phyloP scores from a whole-genome alignment of 2,113 vertebrate species.

The Protomyctophum bolini region DNA sequence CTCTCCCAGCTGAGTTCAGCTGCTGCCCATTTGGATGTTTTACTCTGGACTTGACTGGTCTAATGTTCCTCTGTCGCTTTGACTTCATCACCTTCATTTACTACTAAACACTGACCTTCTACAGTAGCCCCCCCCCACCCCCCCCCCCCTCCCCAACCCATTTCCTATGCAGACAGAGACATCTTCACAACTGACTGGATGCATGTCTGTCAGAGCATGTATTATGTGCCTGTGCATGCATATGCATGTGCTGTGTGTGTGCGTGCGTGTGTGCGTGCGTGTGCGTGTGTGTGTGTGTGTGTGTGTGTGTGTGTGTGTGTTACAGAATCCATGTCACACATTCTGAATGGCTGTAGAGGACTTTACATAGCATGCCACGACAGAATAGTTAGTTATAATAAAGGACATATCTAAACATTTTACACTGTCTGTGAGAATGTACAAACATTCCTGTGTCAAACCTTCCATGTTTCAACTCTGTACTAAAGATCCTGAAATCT shows the following conservation, averaged over 20 bases:
- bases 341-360: too few relatives aligned
- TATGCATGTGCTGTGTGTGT: background rate
- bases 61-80: slow-evolving; percentile 45
- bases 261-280: background rate
- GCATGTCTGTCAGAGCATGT: slow-evolving; percentile 33
- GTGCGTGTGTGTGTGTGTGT: too few relatives aligned
- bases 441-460: too few relatives aligned
- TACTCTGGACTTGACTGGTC: slow-evolving; percentile 24
- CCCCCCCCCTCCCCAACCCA: slow-evolving; percentile 10
- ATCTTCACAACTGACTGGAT: slow-evolving; percentile 27
- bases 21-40: slow-evolving; percentile 43
- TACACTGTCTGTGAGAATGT: too few relatives aligned
- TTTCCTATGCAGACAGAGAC: slow-evolving; percentile 40
- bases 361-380: too few relatives aligned
- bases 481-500: too few relatives aligned
- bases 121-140: background rate
- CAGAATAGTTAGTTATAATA: too few relatives aligned
- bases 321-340: too few relatives aligned
- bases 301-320: too few relatives aligned
- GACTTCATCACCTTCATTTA: slow-evolving; percentile 58
- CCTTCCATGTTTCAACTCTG: too few relatives aligned
- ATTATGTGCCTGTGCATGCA: slow-evolving; percentile 14
- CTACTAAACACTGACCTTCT: slow-evolving; percentile 24
- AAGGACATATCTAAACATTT: too few relatives aligned
- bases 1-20: slow-evolving; percentile 21